Evolutionary conservation across 2,113 vertebrate species (phyloP), one percentile per base, ranked within the genome.

Genomic region (Campylomormyrus tamandua): DNA sequence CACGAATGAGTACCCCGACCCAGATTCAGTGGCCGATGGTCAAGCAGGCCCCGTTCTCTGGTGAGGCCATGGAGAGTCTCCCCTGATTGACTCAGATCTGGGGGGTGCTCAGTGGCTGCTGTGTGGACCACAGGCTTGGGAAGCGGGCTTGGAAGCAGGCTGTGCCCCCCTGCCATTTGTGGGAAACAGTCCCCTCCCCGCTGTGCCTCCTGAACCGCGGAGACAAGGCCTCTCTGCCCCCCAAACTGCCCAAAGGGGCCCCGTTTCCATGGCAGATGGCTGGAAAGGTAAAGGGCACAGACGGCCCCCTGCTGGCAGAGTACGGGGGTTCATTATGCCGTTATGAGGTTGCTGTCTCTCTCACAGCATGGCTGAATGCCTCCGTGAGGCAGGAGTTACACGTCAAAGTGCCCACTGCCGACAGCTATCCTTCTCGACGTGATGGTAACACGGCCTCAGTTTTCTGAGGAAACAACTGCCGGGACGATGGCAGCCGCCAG

Each of bases 231-330:
- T 50, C 49, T 87, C 86, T 21, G 1, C 50, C 86, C 53, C 52
- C 27, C 86, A 87, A 53, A 39, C 86, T 53, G 27, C 49, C 50
- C 9, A 4, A 39, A 87, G 50, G 50, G 86, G 27, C 31, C 56
- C 50, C 2, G 52, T 87, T 87, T 53, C 86, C 86, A 87, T 42
- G 86, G 86, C 86, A 87, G 86, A 87, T 53, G 86, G 86, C 52
- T 50, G 86, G n/a, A 27, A 35, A 52, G 17, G 86, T 53, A 39
- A 19, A 27, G 50, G 31, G 49, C 50, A 87, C 49, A 84, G 83
- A 42, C 39, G 17, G n/a, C 84, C 49, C n/a, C 49, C 48, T 31
- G 49, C 84, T 35, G 48, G 46, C 49, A 6, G 31, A 52, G 86
- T 48, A n/a, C n/a, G 83, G 45, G 45, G 45, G 21, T 87, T 87